Conservation (phyloP, 2,797 vertebrate species). For the Heteromormyrus szaboi region DNA sequence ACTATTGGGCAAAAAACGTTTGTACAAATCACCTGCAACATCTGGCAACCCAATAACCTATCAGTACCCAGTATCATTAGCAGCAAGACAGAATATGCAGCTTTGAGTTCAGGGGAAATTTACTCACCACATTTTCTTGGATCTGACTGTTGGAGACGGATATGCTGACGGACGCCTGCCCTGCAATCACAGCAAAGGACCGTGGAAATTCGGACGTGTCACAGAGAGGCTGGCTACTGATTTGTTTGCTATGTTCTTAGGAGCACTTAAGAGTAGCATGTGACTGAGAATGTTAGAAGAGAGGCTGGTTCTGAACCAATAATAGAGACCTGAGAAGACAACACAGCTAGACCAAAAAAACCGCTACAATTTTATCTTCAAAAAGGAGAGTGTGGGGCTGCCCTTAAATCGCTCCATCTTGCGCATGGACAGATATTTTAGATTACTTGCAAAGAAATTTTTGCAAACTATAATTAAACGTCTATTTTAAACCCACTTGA, state of each 20-base stretch:
- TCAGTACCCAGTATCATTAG: not conserved
- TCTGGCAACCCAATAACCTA: not conserved
- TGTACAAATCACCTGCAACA: not conserved
- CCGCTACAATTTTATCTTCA: not conserved
- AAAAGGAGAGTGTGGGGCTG: not conserved
- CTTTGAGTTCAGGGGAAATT: not conserved
- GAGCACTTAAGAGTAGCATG: not conserved
- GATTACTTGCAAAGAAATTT: not conserved
- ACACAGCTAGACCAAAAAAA: not conserved
- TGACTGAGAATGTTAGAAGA: not conserved
- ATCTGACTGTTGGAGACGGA: constrained; percentile 87
- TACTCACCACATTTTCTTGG: constrained; percentile 79
- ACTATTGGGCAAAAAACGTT: not conserved
- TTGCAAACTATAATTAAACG: not conserved
- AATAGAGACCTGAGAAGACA: not conserved
- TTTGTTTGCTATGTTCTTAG: not conserved
- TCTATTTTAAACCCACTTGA: not conserved
- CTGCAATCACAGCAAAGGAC: constrained; percentile 47
- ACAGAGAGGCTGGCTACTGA: not conserved
- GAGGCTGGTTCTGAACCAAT: not conserved
- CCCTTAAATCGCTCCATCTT: not conserved
- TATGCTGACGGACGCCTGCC: constrained; percentile 81
- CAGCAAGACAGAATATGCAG: not conserved
- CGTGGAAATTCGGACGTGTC: not conserved
- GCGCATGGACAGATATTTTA: not conserved